These are phyloP conservation scores for Microcebus murinus DNA, from an alignment of 2,113 vertebrate genomes.

Conservation along the genomic window DNA sequence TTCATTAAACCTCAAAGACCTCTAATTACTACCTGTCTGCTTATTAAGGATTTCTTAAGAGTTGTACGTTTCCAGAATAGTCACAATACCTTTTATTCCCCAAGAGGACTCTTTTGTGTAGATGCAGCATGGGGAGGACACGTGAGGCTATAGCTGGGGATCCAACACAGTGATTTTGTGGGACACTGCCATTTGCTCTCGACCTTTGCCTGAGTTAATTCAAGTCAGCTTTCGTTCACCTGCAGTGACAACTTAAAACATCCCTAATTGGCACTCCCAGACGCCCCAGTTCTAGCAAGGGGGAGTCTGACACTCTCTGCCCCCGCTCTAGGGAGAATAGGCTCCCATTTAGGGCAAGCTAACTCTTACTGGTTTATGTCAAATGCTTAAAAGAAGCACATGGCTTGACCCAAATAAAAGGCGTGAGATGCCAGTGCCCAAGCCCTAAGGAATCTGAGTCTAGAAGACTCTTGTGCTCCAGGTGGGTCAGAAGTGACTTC, in stretches of 20 bases:
- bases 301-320: background rate
- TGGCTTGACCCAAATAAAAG: background rate
- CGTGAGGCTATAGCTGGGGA: background rate
- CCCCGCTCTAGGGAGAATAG: background rate
- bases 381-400: background rate
- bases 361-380: background rate
- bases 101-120: background rate
- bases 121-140: background rate
- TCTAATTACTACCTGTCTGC: background rate
- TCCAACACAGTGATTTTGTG: background rate
- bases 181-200: background rate
- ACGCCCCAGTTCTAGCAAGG: background rate
- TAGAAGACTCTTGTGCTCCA: background rate
- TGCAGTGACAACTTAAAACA: background rate
- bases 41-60: background rate
- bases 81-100: background rate
- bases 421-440: background rate
- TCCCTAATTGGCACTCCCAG: background rate
- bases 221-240: background rate
- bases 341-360: background rate
- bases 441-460: background rate
- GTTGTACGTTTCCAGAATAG: background rate
- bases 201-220: background rate
- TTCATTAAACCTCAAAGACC: background rate
- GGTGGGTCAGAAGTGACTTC: background rate